Evolutionary conservation across 2,797 vertebrate genomes (phyloP).

Genomic region (Dendrocincla fuliginosa): DNA sequence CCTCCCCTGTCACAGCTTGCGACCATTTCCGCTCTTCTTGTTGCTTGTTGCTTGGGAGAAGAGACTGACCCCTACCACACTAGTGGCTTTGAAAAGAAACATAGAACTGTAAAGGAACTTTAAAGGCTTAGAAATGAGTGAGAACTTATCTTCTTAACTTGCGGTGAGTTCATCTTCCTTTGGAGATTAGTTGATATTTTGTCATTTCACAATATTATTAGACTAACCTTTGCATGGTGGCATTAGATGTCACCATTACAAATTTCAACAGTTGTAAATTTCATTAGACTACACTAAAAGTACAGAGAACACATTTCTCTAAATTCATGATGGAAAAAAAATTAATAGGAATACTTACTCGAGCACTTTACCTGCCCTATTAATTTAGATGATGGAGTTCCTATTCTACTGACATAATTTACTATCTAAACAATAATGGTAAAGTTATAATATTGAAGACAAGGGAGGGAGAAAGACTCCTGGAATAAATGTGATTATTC

Average conservation of each 20-base stretch:
- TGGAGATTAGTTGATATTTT: neutral
- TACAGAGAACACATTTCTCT: neutral
- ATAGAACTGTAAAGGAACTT: neutral
- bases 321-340: neutral
- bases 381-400: neutral
- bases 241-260: neutral
- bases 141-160: neutral
- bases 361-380: neutral
- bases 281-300: neutral
- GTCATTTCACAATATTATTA: neutral
- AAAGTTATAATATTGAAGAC: neutral
- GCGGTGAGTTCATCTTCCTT: neutral
- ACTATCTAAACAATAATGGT: neutral
- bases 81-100: neutral
- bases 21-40: neutral
- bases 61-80: neutral
- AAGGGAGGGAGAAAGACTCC: rapidly evolving
- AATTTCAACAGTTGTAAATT: neutral
- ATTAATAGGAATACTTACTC: neutral
- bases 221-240: neutral
- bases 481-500: neutral
- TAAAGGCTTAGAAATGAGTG: neutral
- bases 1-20: neutral
- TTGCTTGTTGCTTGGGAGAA: neutral
- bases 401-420: neutral